These are phyloP conservation scores for Orius insidiosus DNA, from an alignment of 1,140 invertebrate species.

Conservation along the genomic window DNA sequence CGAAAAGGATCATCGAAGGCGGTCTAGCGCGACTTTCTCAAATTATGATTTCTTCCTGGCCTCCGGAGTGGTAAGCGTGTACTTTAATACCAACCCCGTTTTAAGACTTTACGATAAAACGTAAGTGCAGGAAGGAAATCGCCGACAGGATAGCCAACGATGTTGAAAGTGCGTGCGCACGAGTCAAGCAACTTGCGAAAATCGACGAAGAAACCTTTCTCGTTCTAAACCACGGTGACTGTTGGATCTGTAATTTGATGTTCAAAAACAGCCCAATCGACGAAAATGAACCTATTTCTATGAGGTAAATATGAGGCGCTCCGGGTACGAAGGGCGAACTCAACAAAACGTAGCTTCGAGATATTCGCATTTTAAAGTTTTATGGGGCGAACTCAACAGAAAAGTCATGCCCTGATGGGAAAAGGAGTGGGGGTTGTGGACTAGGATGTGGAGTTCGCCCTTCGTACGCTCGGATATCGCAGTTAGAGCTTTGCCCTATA, in stretches of 20 bases:
- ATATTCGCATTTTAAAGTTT: background rate
- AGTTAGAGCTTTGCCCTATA: too few relatives aligned
- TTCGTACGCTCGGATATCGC: too few relatives aligned
- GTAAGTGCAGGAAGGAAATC: slow-evolving; percentile 1
- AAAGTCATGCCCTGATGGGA: too few relatives aligned
- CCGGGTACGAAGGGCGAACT: too few relatives aligned
- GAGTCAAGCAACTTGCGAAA: background rate
- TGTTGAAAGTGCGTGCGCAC: background rate
- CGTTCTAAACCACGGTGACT: slow-evolving; percentile 12
- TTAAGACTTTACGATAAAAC: too few relatives aligned
- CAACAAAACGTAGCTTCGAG: too few relatives aligned
- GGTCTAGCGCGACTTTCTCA: background rate
- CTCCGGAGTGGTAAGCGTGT: slow-evolving; percentile 1
- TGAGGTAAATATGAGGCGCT: too few relatives aligned
- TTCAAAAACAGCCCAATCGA: slow-evolving; percentile 5
- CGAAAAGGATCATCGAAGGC: background rate
- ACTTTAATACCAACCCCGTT: too few relatives aligned
- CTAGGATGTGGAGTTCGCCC: too few relatives aligned
- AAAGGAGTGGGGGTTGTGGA: too few relatives aligned
- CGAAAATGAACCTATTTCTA: background rate
- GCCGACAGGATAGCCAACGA: background rate
- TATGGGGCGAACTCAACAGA: too few relatives aligned
- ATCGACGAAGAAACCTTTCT: background rate
- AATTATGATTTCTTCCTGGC: background rate
- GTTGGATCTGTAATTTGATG: slow-evolving; percentile 10